phyloP scores from a whole-genome alignment of 2,113 vertebrate genomes.

The Marmota flaviventris region DNA sequence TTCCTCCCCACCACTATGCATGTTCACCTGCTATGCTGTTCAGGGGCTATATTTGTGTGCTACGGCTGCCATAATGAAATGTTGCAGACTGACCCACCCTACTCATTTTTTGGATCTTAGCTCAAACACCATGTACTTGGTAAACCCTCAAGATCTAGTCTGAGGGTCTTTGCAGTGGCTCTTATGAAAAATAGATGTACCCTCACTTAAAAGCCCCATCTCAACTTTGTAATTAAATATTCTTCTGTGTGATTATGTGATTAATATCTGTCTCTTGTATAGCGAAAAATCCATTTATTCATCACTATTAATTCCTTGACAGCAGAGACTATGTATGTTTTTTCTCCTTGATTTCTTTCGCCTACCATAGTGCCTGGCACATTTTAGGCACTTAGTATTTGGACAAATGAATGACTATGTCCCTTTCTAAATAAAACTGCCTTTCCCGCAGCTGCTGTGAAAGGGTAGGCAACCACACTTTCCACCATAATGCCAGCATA shows the following conservation, averaged over 20 bases:
- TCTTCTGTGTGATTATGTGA: conserved; percentile 1
- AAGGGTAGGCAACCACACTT: neutral
- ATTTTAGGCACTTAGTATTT: neutral
- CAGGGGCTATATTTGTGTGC: neutral
- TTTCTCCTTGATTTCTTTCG: conserved; percentile 16
- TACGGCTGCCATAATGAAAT: neutral
- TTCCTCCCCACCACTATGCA: neutral
- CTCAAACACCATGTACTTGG: neutral
- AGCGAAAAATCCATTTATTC: conserved; percentile 15
- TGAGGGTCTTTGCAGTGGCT: neutral
- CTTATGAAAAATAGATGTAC: conserved; percentile 27
- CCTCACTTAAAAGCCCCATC: neutral
- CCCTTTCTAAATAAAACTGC: conserved; percentile 50
- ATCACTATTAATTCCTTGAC: conserved; percentile 23
- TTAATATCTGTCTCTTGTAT: neutral
- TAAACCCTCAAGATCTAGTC: neutral
- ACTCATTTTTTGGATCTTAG: neutral
- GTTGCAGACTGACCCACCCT: neutral
- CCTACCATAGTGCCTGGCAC: neutral
- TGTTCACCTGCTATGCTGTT: neutral
- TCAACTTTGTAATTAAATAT: conserved; percentile 39
- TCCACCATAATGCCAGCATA: neutral
- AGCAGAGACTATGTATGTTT: neutral
- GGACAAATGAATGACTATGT: neutral
- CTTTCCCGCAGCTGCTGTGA: neutral